These are phyloP conservation scores for Grammatotria lemairii DNA, from an alignment of 2,113 vertebrate genomes.

Conservation along the genomic window DNA sequence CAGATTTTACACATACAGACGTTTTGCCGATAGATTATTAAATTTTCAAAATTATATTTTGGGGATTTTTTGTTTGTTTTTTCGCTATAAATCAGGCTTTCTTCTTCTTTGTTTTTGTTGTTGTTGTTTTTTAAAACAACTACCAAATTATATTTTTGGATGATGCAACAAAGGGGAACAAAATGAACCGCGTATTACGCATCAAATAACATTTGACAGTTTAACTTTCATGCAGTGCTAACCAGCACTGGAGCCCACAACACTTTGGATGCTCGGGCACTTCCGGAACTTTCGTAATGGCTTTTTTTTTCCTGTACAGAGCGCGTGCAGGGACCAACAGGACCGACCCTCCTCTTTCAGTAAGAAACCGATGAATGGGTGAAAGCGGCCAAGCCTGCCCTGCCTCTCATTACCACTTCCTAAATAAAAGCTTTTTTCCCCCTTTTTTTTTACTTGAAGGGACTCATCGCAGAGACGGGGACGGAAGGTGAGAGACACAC, in stretches of 20 bases:
- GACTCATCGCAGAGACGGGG: background rate
- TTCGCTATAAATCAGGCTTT: background rate
- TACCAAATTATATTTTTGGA: background rate
- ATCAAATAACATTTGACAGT: background rate
- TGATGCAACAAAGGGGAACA: background rate
- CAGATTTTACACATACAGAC: background rate
- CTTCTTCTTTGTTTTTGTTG: background rate
- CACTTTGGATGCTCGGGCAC: constrained; percentile 25
- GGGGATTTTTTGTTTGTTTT: background rate
- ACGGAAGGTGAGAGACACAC: constrained; percentile 29
- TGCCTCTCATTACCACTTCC: background rate
- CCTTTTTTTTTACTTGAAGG: background rate
- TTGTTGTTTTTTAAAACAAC: background rate
- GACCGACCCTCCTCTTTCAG: constrained; percentile 8
- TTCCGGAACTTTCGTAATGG: constrained; percentile 61
- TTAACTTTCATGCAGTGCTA: background rate
- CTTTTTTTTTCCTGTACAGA: constrained; percentile 6
- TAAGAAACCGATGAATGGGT: constrained; percentile 42
- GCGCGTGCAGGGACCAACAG: constrained; percentile 8
- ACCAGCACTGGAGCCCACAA: background rate
- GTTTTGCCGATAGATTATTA: background rate
- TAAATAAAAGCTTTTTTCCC: fast-evolving
- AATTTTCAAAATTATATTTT: background rate
- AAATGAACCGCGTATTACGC: background rate
- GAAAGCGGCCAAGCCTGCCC: background rate